Conservation (phyloP, 2,113 vertebrate genomes). For the Marcusenius ussheri region DNA sequence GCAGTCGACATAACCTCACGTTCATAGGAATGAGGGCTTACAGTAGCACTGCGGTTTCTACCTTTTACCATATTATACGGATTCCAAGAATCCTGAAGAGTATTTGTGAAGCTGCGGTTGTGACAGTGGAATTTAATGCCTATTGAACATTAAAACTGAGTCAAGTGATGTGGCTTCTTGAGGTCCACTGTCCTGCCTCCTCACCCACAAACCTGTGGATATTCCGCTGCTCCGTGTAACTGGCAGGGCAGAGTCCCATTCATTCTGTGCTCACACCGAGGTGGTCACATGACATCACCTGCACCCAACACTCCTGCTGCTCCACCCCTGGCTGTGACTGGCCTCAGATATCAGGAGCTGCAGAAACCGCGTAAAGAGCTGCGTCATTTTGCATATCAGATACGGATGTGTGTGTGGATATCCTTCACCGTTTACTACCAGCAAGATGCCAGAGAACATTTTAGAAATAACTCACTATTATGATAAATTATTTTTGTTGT, state of each 20-base stretch:
- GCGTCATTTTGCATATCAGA: background rate
- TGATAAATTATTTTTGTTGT: background rate
- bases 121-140: background rate
- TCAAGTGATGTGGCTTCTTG: background rate
- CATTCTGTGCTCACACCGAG: background rate
- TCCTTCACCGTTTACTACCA: background rate
- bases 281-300: background rate
- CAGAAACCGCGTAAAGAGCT: background rate
- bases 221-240: background rate
- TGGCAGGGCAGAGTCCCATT: background rate
- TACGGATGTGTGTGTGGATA: background rate
- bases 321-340: background rate
- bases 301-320: background rate
- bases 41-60: background rate
- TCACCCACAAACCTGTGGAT: background rate
- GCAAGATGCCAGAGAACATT: background rate
- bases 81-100: background rate
- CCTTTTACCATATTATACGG: background rate
- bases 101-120: background rate
- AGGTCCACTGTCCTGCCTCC: background rate
- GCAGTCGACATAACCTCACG: background rate
- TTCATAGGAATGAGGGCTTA: background rate
- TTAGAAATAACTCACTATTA: background rate
- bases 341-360: background rate
- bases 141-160: background rate